Conservation (phyloP, 2,113 vertebrate genomes). For the Okapia johnstoni region DNA sequence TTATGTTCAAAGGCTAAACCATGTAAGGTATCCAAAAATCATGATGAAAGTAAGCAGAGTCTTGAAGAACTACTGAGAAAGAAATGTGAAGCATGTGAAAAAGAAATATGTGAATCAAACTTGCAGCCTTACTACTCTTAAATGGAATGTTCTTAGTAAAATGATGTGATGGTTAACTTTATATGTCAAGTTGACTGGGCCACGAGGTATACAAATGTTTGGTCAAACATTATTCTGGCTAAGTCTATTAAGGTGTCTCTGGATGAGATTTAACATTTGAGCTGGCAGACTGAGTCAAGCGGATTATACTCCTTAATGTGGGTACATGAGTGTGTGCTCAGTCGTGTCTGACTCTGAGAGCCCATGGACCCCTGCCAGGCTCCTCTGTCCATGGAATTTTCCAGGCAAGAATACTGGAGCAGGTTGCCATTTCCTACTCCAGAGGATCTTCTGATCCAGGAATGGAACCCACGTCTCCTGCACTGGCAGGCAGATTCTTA, state of each 20-base stretch:
- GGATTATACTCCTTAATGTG: neutral
- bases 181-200: neutral
- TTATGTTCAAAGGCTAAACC: slow-evolving; percentile 10
- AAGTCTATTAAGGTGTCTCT: neutral
- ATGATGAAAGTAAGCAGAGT: neutral
- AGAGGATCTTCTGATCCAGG: neutral
- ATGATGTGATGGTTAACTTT: neutral
- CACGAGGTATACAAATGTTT: neutral
- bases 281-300: neutral
- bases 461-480: neutral
- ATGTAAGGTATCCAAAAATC: neutral
- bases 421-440: neutral
- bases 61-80: neutral
- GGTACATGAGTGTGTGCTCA: neutral
- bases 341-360: neutral
- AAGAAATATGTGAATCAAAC: neutral
- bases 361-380: neutral
- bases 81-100: neutral
- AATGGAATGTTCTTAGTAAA: neutral
- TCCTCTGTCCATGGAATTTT: neutral
- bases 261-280: neutral
- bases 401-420: neutral
- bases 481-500: neutral
- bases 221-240: neutral
- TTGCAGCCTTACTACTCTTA: neutral